A percentile compares a stretch with the other conserved stretches of the same genome.
phyloP scores from a whole-genome alignment of 2,797 vertebrate species.

The Acropternis orthonyx region DNA sequence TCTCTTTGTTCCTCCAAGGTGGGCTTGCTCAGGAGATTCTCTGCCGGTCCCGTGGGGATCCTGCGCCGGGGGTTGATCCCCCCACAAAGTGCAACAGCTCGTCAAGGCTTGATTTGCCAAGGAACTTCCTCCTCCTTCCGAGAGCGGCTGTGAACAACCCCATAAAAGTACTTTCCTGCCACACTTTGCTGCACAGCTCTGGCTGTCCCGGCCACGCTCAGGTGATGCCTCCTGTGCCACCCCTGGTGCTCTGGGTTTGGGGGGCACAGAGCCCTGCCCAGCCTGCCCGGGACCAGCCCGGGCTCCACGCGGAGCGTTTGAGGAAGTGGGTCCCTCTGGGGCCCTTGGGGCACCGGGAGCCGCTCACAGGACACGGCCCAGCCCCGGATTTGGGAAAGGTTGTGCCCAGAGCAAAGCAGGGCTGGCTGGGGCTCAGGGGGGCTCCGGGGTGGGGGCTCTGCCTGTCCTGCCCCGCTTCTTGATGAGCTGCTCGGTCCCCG shows the following conservation, averaged over 20 bases:
- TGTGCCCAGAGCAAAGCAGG: not conserved
- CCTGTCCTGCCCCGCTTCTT: not conserved
- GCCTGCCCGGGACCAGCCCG: not conserved
- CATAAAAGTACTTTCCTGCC: slow-evolving; percentile 34
- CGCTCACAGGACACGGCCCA: not conserved
- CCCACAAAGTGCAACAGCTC: not conserved
- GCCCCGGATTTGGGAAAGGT: not conserved
- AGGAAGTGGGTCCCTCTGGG: slow-evolving; percentile 68
- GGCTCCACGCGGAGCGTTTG: slow-evolving; percentile 5
- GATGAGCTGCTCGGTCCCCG: rapidly evolving
- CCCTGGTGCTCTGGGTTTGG: rapidly evolving
- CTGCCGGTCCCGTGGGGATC: not conserved
- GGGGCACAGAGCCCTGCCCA: not conserved
- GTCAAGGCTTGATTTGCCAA: not conserved
- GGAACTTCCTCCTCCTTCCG: slow-evolving; percentile 45
- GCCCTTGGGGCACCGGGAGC: not conserved
- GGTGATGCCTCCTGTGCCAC: not conserved
- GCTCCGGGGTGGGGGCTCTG: not conserved
- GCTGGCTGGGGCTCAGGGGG: not conserved
- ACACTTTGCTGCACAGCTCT: not conserved
- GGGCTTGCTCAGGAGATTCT: not conserved
- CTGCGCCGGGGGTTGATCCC: not conserved
- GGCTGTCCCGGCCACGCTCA: rapidly evolving
- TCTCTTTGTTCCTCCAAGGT: not conserved
- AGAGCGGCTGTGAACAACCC: not conserved